These are phyloP conservation scores for Elysia chlorotica DNA, from an alignment of 1,140 invertebrate genomes.

Conservation along the genomic window DNA sequence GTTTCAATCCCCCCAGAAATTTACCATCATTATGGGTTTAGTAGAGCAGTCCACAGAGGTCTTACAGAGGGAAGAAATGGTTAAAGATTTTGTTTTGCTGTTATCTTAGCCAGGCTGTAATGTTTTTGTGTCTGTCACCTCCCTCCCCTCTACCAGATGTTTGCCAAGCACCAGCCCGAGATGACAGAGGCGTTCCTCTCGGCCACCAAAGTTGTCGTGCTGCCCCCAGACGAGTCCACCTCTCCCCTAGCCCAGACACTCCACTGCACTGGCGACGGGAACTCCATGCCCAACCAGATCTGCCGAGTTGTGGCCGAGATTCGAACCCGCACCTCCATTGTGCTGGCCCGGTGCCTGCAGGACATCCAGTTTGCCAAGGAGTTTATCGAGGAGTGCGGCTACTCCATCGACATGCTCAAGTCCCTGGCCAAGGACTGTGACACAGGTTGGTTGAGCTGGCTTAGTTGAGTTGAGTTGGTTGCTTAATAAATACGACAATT, in stretches of 20 bases:
- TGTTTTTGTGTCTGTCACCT: no score
- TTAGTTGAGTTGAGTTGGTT: not conserved
- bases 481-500: no score
- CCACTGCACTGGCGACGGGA: conserved; percentile 49
- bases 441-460: conserved; percentile 37
- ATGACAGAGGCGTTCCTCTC: conserved; percentile 54
- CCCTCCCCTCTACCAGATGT: no score
- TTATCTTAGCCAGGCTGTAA: no score
- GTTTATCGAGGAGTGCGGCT: conserved; percentile 57
- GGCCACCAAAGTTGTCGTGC: conserved; percentile 47
- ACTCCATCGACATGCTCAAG: conserved; percentile 59
- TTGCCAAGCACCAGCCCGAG: conserved; percentile 42
- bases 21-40: no score
- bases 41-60: no score
- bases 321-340: conserved; percentile 55
- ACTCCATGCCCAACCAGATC: conserved; percentile 51
- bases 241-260: conserved; percentile 48
- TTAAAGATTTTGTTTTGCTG: no score
- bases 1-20: no score
- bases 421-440: conserved; percentile 59
- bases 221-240: conserved; percentile 43
- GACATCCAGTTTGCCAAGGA: conserved; percentile 54
- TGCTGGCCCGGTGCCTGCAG: conserved; percentile 53
- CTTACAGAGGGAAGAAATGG: no score
- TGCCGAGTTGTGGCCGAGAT: conserved; percentile 61